phyloP scores from a whole-genome alignment of 2,797 vertebrate genomes.

The Sebastiscus tertius region DNA sequence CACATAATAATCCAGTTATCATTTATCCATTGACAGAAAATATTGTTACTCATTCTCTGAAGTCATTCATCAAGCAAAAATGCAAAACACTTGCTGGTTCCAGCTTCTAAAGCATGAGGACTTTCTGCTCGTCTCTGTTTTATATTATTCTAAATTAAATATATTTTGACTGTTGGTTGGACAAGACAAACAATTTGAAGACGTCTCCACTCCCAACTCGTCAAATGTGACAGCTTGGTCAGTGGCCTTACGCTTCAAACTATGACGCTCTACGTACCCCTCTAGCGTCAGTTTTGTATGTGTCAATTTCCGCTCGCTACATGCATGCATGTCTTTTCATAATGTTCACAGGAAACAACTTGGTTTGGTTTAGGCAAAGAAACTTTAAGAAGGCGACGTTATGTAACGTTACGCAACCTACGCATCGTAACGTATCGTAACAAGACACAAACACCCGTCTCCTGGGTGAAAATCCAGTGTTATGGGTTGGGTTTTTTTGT shows the following conservation, averaged over 20 bases:
- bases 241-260: background rate
- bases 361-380: too few relatives aligned
- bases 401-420: too few relatives aligned
- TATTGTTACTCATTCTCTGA: too few relatives aligned
- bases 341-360: too few relatives aligned
- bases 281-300: too few relatives aligned
- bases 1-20: background rate
- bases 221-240: background rate
- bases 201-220: background rate
- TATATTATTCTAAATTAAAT: background rate
- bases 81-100: background rate
- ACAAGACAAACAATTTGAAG: background rate
- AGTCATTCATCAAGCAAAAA: background rate
- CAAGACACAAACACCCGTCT: too few relatives aligned
- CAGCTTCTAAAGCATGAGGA: background rate
- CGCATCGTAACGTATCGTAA: too few relatives aligned
- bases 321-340: too few relatives aligned
- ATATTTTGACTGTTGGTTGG: background rate
- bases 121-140: background rate
- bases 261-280: too few relatives aligned
- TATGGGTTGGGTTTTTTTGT: fast-evolving
- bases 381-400: too few relatives aligned
- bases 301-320: too few relatives aligned
- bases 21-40: background rate
- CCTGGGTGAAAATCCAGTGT: too few relatives aligned